phyloP scores from a whole-genome alignment of 1,140 invertebrate species.

The Vanessa tameamea region DNA sequence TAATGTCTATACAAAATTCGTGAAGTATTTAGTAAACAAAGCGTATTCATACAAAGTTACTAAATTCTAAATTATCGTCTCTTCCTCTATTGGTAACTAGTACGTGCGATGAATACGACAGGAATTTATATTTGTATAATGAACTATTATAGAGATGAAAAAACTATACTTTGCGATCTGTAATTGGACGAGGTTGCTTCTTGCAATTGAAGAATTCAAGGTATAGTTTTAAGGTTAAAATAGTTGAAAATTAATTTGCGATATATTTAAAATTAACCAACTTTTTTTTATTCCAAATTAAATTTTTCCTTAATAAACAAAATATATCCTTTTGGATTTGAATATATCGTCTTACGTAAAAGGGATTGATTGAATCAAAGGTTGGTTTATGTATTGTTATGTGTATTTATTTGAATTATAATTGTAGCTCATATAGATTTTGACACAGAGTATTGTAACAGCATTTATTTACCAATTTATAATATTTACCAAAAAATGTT shows the following conservation, averaged over 20 bases:
- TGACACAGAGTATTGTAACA: no score
- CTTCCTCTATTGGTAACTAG: background rate
- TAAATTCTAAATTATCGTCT: background rate
- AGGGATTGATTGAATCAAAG: no score
- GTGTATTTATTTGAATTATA: no score
- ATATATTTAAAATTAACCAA: background rate
- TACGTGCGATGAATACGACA: background rate
- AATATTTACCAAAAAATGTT: no score
- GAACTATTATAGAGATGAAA: background rate
- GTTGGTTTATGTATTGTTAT: no score
- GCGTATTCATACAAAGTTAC: background rate
- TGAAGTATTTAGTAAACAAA: background rate
- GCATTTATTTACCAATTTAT: no score
- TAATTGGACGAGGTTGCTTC: background rate
- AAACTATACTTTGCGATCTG: background rate
- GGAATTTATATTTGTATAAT: background rate
- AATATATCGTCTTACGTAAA: no score
- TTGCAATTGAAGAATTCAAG: conserved; percentile 4
- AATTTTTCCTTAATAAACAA: no score
- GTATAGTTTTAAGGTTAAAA: background rate
- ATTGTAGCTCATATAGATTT: no score
- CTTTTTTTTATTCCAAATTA: no score
- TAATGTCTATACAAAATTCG: background rate
- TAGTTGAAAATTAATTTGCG: background rate
- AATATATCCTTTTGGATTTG: no score